phyloP scores from a whole-genome alignment of 2,797 vertebrate species.

The Sylvia borin region DNA sequence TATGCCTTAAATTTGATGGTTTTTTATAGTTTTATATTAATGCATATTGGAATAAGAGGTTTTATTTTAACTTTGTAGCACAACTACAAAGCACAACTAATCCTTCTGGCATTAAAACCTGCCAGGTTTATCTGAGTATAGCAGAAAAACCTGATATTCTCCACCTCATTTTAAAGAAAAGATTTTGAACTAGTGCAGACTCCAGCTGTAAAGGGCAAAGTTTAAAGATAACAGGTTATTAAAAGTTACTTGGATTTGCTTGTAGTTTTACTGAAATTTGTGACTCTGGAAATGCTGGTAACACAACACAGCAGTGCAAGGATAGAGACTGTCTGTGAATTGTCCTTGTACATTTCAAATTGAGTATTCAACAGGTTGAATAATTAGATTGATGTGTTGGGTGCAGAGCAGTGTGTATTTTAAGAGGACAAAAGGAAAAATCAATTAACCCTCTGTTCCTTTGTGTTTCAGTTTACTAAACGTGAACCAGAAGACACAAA shows the following conservation, averaged over 20 bases:
- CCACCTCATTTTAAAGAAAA: background rate
- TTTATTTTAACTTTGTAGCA: background rate
- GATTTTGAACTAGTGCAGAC: background rate
- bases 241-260: background rate
- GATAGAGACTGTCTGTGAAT: background rate
- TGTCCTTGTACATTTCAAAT: background rate
- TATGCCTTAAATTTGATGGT: background rate
- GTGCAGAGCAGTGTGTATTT: background rate
- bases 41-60: background rate
- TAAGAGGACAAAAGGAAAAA: background rate
- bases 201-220: background rate
- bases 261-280: background rate
- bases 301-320: background rate
- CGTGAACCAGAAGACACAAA: slow-evolving; percentile 97
- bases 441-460: background rate
- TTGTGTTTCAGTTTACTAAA: slow-evolving; percentile 88
- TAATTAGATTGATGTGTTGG: background rate
- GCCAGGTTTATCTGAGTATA: background rate
- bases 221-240: background rate
- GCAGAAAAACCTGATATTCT: background rate
- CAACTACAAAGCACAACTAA: background rate
- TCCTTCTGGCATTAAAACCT: background rate
- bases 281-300: background rate
- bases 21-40: background rate
- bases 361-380: background rate